Evolutionary conservation across 2,797 vertebrate genomes (phyloP).

Genomic region (Pitangus sulphuratus): DNA sequence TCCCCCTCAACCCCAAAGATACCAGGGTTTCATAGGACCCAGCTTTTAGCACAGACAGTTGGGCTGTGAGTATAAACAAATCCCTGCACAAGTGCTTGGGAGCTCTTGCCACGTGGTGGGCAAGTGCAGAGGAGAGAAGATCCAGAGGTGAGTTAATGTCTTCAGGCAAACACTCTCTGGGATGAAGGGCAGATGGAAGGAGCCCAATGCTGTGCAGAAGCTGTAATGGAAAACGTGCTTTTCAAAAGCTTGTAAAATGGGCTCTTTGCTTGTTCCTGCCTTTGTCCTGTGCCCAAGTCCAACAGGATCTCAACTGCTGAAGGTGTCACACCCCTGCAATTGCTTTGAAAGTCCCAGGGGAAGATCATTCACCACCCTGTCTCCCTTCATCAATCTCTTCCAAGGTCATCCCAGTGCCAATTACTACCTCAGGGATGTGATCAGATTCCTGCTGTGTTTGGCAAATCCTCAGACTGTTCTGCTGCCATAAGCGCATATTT

Average conservation of each 20-base stretch:
- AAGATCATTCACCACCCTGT: not conserved
- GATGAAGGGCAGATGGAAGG: not conserved
- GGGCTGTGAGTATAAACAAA: not conserved
- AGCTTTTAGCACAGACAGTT: not conserved
- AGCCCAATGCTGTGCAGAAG: not conserved
- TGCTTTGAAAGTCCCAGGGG: not conserved
- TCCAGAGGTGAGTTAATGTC: not conserved
- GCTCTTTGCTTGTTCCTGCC: not conserved
- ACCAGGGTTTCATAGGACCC: not conserved
- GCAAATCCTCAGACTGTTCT: not conserved
- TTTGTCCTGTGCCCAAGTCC: not conserved
- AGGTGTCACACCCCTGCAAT: not conserved
- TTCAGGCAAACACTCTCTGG: not conserved
- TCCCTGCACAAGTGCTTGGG: not conserved
- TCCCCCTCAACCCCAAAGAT: not conserved
- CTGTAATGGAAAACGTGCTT: not conserved
- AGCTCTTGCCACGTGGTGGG: accelerated
- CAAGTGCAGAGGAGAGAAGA: not conserved
- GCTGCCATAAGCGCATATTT: not conserved
- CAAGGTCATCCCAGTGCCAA: not conserved
- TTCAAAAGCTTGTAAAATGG: not conserved
- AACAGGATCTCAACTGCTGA: not conserved
- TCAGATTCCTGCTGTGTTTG: not conserved
- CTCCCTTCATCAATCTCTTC: not conserved
- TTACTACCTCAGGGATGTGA: not conserved